These are phyloP conservation scores for Pollimyrus isidori DNA, from an alignment of 2,113 vertebrate species.

Conservation along the genomic window DNA sequence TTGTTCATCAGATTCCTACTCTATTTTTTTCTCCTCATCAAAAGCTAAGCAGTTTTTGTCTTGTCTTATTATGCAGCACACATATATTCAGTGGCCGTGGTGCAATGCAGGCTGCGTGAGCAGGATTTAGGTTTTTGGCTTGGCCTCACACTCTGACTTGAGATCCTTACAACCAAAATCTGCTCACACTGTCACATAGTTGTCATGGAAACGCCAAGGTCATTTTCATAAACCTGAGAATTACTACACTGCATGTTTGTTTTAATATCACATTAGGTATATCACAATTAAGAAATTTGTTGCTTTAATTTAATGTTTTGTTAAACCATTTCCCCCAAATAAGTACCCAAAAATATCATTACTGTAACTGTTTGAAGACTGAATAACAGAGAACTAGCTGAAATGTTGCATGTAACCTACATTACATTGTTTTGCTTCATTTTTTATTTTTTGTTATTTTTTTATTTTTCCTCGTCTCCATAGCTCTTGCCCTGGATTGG, in stretches of 20 bases:
- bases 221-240: neutral
- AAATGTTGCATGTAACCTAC: neutral
- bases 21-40: neutral
- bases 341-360: neutral
- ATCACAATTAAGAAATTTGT: neutral
- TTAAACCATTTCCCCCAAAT: neutral
- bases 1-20: neutral
- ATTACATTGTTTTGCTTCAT: neutral
- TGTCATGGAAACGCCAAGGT: conserved; percentile 17
- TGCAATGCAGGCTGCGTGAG: neutral
- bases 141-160: neutral
- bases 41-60: neutral
- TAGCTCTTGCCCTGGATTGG: neutral
- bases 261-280: neutral
- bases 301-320: neutral
- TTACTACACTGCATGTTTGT: neutral
- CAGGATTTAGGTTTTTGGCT: neutral
- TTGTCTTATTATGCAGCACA: neutral
- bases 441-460: neutral
- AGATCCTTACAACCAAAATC: neutral
- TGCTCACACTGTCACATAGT: neutral
- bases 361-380: neutral
- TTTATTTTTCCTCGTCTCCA: neutral
- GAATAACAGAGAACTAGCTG: neutral
- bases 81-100: neutral